Evolutionary conservation across 2,888 invertebrate genomes (phyloP), one percentile per base, ranked within the genome.

Genomic region (Ischnura elegans): DNA sequence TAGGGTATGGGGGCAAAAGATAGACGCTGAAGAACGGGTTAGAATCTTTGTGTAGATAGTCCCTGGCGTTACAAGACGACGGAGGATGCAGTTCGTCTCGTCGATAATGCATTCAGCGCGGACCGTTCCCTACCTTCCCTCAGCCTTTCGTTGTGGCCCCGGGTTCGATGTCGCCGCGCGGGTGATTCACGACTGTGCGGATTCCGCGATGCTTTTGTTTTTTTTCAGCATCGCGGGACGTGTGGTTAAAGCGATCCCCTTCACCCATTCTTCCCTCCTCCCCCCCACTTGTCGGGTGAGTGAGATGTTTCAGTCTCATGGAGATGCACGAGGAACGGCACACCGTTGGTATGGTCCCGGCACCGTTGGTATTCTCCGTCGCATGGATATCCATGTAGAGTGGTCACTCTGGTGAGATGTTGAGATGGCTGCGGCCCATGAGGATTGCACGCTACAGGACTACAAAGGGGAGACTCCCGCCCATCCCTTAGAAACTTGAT

Each of bases 241-340:
- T 10, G 76, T 36, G 6, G 76, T 4, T 36, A 16, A 21, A 29
- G 13, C 66, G 5, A 6, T 66, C 66, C 66, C 47, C 47, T 47
- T 47, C 47, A 8, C 47, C 47, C 47, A 5, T 5, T 10, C 13
- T 51, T 51, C 19, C 19, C 51, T 51, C 51, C 8, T 19, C 16
- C 19, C 6, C 76, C 61, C 1, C 13, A 36, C 76, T 13, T 10
- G n/a, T n/a, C n/a, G 36, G n/a, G 61, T 25, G 29, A 76, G 36
- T 76, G 76, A 76, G 76, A 76, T 76, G 76, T 76, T 76, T 76
- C 76, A 8, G 36, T 76, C 76, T 76, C 76, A 5, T 5, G 61
- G n/a, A 61, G 61, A 47, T 8, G 0, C 25, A 5, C 21, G 61
- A 76, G 76, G 61, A 21, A 61, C 61, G 76, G 13, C 19, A 36